Evolutionary conservation across 2,888 invertebrate species (phyloP).

Genomic region (Brachypalpus laphriformis): DNA sequence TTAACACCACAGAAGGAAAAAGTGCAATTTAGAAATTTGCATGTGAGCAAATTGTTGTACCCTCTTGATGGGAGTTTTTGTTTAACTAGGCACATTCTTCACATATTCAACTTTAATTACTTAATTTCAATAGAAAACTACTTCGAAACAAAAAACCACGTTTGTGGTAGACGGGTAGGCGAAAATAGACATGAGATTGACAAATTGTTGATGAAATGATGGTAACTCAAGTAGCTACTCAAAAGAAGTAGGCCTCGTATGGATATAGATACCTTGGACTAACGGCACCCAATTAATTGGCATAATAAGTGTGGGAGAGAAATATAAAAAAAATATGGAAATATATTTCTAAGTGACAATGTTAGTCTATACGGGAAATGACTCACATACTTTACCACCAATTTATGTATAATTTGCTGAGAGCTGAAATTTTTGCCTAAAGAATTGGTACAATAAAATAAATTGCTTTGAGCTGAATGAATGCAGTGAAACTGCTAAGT

Average conservation of each 20-base stretch:
- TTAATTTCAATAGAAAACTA: background rate
- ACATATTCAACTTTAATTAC: constrained; percentile 3
- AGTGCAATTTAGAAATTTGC: background rate
- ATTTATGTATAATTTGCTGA: background rate
- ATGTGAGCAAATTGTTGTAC: background rate
- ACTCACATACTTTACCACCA: background rate
- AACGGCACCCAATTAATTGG: background rate
- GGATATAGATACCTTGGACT: background rate
- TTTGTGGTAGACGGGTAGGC: background rate
- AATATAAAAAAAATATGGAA: background rate
- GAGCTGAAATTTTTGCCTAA: background rate
- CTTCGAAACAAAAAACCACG: background rate
- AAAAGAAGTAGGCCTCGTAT: background rate
- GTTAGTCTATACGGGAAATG: background rate
- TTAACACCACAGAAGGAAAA: background rate
- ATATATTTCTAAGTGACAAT: background rate
- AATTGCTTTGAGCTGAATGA: background rate
- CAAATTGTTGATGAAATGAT: background rate
- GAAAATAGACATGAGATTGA: constrained; percentile 1
- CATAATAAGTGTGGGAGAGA: background rate
- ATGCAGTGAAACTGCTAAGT: no score
- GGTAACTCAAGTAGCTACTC: background rate
- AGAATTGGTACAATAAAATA: background rate
- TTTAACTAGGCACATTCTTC: constrained; percentile 21
- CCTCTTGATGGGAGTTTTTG: constrained; percentile 8